Percentiles rank a stretch among this genome's conserved stretches.
Conservation (phyloP, 2,888 invertebrate species). For the Microchrysa polita region DNA sequence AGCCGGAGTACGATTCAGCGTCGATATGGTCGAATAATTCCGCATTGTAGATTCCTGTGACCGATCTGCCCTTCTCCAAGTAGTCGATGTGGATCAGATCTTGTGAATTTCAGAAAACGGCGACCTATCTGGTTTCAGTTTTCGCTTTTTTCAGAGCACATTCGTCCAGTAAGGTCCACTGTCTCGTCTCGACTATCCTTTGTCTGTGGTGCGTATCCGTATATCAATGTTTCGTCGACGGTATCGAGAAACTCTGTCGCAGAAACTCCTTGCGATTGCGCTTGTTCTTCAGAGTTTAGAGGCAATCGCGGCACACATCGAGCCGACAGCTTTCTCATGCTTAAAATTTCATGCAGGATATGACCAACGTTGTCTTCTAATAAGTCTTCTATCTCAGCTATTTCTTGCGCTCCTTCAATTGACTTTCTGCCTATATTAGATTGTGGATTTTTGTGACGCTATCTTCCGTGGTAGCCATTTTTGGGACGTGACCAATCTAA, state of each 20-base stretch:
- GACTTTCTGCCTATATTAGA: too few relatives aligned
- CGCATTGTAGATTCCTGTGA: conserved; percentile 32
- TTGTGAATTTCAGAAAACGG: conserved; percentile 42
- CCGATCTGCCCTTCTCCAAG: conserved; percentile 37
- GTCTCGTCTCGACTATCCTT: conserved; percentile 43
- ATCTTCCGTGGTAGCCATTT: too few relatives aligned
- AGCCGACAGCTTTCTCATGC: conserved; percentile 40
- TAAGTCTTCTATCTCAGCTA: conserved; percentile 27
- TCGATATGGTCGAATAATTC: too few relatives aligned
- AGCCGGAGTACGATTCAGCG: too few relatives aligned
- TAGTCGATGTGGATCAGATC: conserved; percentile 39
- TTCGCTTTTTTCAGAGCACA: conserved; percentile 43
- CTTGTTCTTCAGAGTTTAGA: conserved; percentile 41
- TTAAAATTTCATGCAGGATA: too few relatives aligned
- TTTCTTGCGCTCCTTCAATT: conserved; percentile 24
- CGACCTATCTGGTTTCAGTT: conserved; percentile 39
- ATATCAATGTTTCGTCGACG: conserved; percentile 43
- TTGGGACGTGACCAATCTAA: too few relatives aligned
- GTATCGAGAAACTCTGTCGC: conserved; percentile 27
- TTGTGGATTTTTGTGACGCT: too few relatives aligned
- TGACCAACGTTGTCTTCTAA: conserved; percentile 15
- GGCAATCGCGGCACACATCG: conserved; percentile 39
- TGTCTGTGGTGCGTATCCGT: conserved; percentile 39
- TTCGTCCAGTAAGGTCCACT: conserved; percentile 38
- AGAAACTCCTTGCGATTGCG: conserved; percentile 36